These are phyloP conservation scores for Helicoverpa assulta DNA, from an alignment of 2,888 invertebrate species.

Conservation along the genomic window DNA sequence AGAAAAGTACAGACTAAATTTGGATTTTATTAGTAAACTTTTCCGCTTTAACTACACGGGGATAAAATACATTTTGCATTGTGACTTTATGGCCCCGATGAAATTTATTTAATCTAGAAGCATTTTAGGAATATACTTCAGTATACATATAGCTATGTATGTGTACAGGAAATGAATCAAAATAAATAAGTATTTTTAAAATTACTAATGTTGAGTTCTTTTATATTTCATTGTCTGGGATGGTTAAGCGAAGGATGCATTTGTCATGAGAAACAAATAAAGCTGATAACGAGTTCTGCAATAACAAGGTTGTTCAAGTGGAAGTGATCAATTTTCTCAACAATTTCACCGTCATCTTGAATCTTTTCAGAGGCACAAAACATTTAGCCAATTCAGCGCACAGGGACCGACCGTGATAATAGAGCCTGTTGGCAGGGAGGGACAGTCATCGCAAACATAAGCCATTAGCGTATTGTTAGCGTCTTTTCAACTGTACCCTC, in stretches of 20 bases:
- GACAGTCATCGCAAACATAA: conserved; percentile 88
- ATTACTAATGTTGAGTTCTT: too few species aligned
- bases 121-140: not conserved
- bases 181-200: too few species aligned
- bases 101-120: not conserved
- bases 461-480: conserved; percentile 88
- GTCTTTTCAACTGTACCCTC: conserved; percentile 80
- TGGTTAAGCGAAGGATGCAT: conserved; percentile 24
- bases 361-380: conserved; percentile 88
- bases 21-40: conserved; percentile 75
- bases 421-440: conserved; percentile 85
- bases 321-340: conserved; percentile 89
- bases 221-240: too few species aligned
- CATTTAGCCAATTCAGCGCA: conserved; percentile 89
- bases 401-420: conserved; percentile 84
- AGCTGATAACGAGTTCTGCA: conserved; percentile 70
- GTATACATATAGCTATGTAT: too few species aligned
- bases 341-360: conserved; percentile 89
- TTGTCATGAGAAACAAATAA: conserved; percentile 64
- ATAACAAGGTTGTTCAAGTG: conserved; percentile 82
- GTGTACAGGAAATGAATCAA: too few species aligned
- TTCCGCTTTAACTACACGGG: conserved; percentile 40
- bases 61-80: conserved; percentile 24
- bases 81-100: conserved; percentile 17
- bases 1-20: conserved; percentile 71